Conservation (phyloP, 2,797 vertebrate species). For the Distichodus sexfasciatus region DNA sequence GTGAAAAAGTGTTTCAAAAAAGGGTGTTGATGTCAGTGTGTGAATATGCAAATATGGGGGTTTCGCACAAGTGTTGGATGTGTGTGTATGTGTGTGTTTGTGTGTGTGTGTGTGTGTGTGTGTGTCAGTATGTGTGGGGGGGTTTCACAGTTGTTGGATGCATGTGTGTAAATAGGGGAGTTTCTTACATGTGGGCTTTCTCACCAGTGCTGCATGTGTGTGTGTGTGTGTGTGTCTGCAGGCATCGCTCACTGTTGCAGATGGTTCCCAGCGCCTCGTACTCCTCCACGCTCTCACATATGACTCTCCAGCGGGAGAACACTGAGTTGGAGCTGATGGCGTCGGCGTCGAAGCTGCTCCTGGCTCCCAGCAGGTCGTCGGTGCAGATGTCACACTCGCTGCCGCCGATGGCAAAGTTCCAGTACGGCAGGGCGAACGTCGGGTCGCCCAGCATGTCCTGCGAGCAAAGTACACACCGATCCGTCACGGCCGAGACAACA, state of each 20-base stretch:
- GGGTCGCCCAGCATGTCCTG: conserved; percentile 89
- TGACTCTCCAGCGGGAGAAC: conserved; percentile 90
- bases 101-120: conserved; percentile 28
- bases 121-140: conserved; percentile 5
- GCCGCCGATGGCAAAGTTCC: conserved; percentile 94
- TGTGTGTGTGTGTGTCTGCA: conserved; percentile 21
- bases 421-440: conserved; percentile 90
- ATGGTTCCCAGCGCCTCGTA: conserved; percentile 91
- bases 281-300: conserved; percentile 90
- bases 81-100: conserved; percentile 30
- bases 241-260: conserved; percentile 88
- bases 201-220: conserved; percentile 14
- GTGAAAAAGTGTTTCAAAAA: too few relatives aligned
- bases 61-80: too few relatives aligned
- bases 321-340: conserved; percentile 88
- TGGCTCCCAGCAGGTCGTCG: conserved; percentile 88
- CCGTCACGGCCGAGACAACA: neutral
- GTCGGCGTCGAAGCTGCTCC: conserved; percentile 83
- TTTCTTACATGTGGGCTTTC: too few relatives aligned
- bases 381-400: conserved; percentile 90
- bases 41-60: too few relatives aligned
- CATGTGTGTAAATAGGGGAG: neutral
- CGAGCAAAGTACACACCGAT: neutral
- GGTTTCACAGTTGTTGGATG: neutral
- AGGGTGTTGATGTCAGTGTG: too few relatives aligned